Conservation (phyloP, 2,888 invertebrate genomes). For the Papilio demoleus region DNA sequence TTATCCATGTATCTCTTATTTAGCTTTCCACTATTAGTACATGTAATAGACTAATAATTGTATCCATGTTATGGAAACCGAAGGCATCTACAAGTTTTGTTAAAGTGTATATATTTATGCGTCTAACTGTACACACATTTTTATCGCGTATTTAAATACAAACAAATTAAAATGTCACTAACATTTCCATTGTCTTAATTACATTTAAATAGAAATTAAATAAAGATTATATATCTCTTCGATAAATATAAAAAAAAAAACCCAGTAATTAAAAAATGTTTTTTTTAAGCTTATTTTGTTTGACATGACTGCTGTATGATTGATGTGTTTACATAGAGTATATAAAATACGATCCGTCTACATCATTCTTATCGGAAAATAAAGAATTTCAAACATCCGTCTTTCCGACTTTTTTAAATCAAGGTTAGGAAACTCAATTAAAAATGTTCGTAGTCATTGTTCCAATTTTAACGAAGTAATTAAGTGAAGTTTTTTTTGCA, state of each 20-base stretch:
- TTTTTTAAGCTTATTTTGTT: constrained; percentile 3
- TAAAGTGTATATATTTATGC: too few species aligned
- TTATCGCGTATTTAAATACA: neutral
- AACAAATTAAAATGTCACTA: constrained; percentile 1
- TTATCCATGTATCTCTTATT: too few species aligned
- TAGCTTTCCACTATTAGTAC: too few species aligned
- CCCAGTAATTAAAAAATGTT: neutral
- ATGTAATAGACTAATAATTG: too few species aligned
- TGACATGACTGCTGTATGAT: constrained; percentile 2
- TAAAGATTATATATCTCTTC: neutral
- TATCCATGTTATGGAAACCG: too few species aligned
- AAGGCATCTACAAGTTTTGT: too few species aligned
- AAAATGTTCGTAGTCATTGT: too few species aligned
- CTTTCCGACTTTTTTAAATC: neutral
- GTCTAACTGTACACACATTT: too few species aligned
- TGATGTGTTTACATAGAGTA: constrained; percentile 21
- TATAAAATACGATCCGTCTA: neutral
- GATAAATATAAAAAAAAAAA: neutral
- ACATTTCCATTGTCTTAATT: constrained; percentile 1
- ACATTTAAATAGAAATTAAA: neutral
- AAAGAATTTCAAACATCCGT: neutral
- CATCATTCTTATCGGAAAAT: constrained; percentile 8
- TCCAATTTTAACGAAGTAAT: too few species aligned
- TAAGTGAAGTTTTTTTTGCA: neutral
- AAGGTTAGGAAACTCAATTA: neutral